Evolutionary conservation across 2,113 vertebrate species (phyloP).

Genomic region (Acrocephalus arundinaceus): DNA sequence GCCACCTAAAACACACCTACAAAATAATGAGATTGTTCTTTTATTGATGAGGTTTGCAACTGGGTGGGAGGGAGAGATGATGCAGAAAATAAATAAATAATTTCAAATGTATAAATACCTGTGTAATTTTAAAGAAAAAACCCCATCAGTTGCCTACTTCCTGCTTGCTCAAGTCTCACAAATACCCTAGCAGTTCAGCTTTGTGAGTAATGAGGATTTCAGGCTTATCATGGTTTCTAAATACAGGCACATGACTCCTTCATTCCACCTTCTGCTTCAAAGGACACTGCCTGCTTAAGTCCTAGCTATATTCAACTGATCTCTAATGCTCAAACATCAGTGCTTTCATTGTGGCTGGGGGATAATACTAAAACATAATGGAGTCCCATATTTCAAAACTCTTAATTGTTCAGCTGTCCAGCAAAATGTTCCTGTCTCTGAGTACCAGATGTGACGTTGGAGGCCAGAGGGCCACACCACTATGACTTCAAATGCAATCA

Average conservation of each 20-base stretch:
- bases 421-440: background rate
- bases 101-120: background rate
- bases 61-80: background rate
- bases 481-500: fast-evolving
- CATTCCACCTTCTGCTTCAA: background rate
- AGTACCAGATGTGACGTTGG: fast-evolving
- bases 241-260: slow-evolving; percentile 3
- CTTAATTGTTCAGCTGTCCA: background rate
- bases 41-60: background rate
- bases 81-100: background rate
- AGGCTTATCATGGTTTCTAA: slow-evolving; percentile 34
- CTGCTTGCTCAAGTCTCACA: background rate
- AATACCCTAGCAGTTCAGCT: background rate
- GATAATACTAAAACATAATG: background rate
- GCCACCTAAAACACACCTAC: background rate
- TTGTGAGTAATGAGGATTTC: background rate
- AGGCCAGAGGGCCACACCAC: background rate
- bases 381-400: background rate
- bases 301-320: background rate
- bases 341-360: background rate
- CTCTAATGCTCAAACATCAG: background rate
- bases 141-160: background rate
- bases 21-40: background rate
- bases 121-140: background rate
- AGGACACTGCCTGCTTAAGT: background rate